Percentiles rank a stretch among this genome's conserved stretches.
Evolutionary conservation across 2,888 invertebrate species (phyloP).

Genomic region (Lochmaea capreae): DNA sequence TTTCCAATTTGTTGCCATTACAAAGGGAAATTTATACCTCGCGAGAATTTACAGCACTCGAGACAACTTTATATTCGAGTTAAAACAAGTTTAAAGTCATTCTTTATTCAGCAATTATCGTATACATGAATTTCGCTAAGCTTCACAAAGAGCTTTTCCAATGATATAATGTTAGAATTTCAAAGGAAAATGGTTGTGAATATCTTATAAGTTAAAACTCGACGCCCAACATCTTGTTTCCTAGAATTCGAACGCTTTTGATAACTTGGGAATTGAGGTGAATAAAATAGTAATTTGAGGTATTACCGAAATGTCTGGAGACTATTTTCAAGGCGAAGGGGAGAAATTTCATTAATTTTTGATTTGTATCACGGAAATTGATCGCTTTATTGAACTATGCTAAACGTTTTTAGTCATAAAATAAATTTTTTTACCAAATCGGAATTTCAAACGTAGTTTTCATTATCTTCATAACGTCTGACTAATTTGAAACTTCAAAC

Average conservation of each 20-base stretch:
- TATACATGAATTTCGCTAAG: not conserved
- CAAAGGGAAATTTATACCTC: not conserved
- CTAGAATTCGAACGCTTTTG: not conserved
- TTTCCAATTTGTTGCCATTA: not conserved
- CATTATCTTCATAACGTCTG: too few relatives aligned
- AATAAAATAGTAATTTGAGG: conserved; percentile 7
- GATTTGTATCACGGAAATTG: not conserved
- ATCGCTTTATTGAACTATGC: not conserved
- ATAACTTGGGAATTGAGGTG: not conserved
- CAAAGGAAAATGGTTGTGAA: conserved; percentile 8
- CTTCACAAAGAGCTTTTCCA: conserved; percentile 1
- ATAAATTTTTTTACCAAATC: not conserved
- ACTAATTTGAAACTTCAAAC: too few relatives aligned
- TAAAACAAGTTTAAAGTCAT: conserved; percentile 6
- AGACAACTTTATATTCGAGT: not conserved
- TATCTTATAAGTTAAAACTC: conserved; percentile 10
- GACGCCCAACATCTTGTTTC: not conserved
- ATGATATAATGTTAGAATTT: conserved; percentile 10
- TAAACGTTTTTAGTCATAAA: not conserved
- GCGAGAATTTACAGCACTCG: not conserved
- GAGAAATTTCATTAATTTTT: not conserved
- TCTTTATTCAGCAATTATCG: conserved; percentile 10
- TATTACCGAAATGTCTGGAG: conserved; percentile 1
- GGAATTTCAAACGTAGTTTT: too few relatives aligned
- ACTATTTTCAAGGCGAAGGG: not conserved